Base-by-base conservation (phyloP, 2,888 invertebrate species). In the Flabesymbios commensalis region DNA sequence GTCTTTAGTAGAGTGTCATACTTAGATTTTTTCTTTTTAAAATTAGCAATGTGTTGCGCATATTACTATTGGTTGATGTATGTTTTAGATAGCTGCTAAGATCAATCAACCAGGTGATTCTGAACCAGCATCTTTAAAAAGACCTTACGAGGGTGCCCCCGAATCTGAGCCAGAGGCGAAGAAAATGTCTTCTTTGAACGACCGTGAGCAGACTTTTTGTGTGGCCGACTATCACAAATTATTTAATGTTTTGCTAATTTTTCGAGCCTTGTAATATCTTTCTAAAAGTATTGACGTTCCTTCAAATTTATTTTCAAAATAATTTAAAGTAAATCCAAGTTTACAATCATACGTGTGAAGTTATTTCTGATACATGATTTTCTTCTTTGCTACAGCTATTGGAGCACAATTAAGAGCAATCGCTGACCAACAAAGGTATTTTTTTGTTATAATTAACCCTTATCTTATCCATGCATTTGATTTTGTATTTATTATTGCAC, bases 121-220 rank as follows among this genome's bases (percentile, higher is more conserved):
- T 19, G 61, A 45, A 19, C 51, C 58, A 32, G 59, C 58, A 32
- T 49, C 67, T 32, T 28, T 67, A 41, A 70, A 70, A 53, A 54
- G 70, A 45, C 64, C 68, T 39, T 69, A 64, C 57, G 70, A 69
- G 28, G 67, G 64, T 53, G 52, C 49, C 53, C 22, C 66, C 63
- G 70, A 70, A 28, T 59, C 41, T 32, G 68, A 70, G 43, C 70
- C 70, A 57, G 68, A 67, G 28, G 52, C 63, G 14, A 70, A 69
- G 57, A 70, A 70, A 48, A 51, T 56, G 45, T 63, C 68, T n/a
- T 59, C 64, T 39, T 32, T 60, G 4, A 62, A 51, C 41, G 69
- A 69, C 42, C 61, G 67, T 67, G 53, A 48, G 63, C 55, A n/a
- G 49, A 48, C 5, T n/a, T 48, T 7, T 48, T 26, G 22, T 48